phyloP scores from a whole-genome alignment of 2,797 vertebrate species.

The Coendou prehensilis region DNA sequence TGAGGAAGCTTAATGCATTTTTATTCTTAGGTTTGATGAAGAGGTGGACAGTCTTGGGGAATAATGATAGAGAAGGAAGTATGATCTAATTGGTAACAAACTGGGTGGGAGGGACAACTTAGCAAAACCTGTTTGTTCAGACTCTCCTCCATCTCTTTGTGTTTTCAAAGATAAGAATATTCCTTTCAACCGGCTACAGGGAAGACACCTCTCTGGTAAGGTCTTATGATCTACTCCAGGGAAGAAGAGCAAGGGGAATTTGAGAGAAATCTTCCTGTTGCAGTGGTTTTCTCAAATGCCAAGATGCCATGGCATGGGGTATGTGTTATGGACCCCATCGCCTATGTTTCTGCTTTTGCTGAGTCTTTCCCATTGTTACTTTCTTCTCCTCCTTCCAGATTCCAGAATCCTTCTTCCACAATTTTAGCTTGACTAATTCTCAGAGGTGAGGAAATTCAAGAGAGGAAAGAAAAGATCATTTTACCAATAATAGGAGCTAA shows the following conservation, averaged over 20 bases:
- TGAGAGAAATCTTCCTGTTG: not conserved
- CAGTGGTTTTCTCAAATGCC: not conserved
- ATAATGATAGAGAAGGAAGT: not conserved
- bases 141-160: not conserved
- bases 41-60: not conserved
- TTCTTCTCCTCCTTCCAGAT: conserved; percentile 24
- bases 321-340: not conserved
- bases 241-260: not conserved
- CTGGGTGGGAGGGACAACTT: not conserved
- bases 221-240: not conserved
- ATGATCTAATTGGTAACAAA: not conserved
- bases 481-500: conserved; percentile 46
- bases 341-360: not conserved
- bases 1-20: not conserved
- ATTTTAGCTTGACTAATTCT: not conserved
- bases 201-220: not conserved
- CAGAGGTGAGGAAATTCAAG: not conserved
- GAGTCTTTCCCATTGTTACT: not conserved
- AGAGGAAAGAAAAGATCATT: conserved; percentile 17
- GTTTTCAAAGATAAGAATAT: not conserved
- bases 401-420: conserved; percentile 21
- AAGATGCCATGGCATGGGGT: not conserved
- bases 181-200: not conserved
- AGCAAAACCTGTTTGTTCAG: not conserved
- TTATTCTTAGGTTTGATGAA: not conserved